A percentile compares a stretch with the other conserved stretches of the same genome.
phyloP scores from a whole-genome alignment of 2,113 vertebrate genomes.

The Origma solitaria region DNA sequence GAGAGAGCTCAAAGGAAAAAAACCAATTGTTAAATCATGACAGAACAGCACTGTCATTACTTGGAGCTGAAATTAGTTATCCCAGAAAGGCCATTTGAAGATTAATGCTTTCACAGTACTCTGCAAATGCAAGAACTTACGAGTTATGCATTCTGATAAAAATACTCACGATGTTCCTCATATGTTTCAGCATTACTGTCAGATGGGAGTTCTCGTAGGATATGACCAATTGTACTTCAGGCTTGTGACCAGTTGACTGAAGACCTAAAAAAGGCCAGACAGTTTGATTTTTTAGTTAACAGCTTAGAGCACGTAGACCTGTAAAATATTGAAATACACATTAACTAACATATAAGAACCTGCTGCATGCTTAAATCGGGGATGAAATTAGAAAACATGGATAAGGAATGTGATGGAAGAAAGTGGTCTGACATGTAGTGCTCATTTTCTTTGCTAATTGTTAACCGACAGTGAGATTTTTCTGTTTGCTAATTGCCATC shows the following conservation, averaged over 20 bases:
- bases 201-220: constrained; percentile 69
- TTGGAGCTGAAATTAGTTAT: neutral
- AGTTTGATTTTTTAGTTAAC: neutral
- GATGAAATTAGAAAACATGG: neutral
- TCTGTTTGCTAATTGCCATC: neutral
- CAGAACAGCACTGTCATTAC: neutral
- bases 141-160: neutral
- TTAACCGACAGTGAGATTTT: neutral
- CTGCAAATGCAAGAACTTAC: neutral
- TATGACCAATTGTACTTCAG: constrained; percentile 81
- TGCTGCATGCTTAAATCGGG: neutral
- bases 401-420: neutral
- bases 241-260: constrained; percentile 21
- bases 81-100: neutral
- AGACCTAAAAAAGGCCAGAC: constrained; percentile 19
- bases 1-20: neutral
- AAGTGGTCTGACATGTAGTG: neutral
- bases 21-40: neutral
- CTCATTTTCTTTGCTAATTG: neutral
- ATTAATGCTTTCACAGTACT: neutral
- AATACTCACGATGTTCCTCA: constrained; percentile 85
- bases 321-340: neutral
- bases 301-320: neutral
- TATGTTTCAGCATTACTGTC: constrained; percentile 82
- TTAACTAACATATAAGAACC: neutral